These are phyloP conservation scores for Amphilophus citrinellus DNA, from an alignment of 2,113 vertebrate genomes.

Conservation along the genomic window DNA sequence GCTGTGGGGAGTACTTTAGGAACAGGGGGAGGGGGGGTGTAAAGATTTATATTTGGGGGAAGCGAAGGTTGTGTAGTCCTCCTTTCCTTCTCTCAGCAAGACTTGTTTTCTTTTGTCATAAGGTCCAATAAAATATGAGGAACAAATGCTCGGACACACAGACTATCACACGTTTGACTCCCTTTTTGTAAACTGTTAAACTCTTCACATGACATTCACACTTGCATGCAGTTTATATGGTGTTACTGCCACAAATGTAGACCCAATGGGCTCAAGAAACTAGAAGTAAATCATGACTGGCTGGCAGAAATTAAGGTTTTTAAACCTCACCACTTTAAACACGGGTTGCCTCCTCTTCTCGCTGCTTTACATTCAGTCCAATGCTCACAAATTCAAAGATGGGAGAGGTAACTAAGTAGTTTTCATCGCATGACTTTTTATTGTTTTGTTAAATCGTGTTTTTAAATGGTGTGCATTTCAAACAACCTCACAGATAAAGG, in stretches of 20 bases:
- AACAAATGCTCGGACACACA: background rate
- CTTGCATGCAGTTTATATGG: background rate
- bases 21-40: background rate
- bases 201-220: background rate
- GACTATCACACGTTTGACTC: background rate
- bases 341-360: background rate
- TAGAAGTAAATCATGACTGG: background rate
- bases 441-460: background rate
- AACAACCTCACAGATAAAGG: background rate
- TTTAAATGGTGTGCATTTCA: background rate
- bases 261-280: background rate
- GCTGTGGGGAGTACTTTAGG: slow-evolving; percentile 12
- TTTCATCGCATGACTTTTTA: background rate
- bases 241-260: background rate
- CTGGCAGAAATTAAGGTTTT: background rate
- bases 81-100: slow-evolving; percentile 25
- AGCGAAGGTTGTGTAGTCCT: slow-evolving; percentile 45
- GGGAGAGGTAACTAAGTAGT: background rate
- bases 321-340: background rate
- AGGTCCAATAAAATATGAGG: background rate
- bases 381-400: background rate
- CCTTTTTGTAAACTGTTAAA: slow-evolving; percentile 10
- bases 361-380: background rate
- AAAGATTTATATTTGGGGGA: slow-evolving; percentile 36
- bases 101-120: slow-evolving; percentile 33